Percentiles rank a stretch among this genome's conserved stretches.
phyloP scores from a whole-genome alignment of 2,113 vertebrate species.

The Anarhynchus alexandrinus region DNA sequence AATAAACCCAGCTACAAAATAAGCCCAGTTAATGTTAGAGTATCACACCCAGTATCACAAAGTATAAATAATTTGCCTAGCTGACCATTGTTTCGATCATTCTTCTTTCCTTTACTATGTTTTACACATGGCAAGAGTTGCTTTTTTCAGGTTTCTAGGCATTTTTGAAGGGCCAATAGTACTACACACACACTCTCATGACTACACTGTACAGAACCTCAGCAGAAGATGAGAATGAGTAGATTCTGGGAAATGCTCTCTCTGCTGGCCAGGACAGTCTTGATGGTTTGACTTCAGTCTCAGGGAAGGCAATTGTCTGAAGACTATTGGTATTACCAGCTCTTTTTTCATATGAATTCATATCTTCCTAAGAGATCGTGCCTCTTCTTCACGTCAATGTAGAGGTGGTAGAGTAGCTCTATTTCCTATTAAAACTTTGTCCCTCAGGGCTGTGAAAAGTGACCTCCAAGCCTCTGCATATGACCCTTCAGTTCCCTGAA shows the following conservation, averaged over 20 bases:
- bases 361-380: background rate
- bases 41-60: background rate
- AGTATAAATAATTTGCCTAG: background rate
- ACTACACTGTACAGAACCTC: background rate
- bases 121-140: background rate
- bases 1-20: background rate
- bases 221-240: background rate
- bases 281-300: background rate
- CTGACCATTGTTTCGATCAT: background rate
- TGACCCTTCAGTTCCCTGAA: background rate
- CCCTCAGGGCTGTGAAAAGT: background rate
- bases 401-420: background rate
- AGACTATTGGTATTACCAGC: background rate
- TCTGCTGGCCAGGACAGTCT: background rate
- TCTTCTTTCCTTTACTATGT: background rate
- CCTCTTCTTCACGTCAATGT: background rate
- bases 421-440: background rate
- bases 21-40: background rate
- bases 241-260: background rate
- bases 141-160: background rate
- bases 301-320: background rate
- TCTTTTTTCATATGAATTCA: background rate
- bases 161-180: background rate
- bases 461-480: background rate
- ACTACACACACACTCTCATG: background rate